Evolutionary conservation across 2,888 invertebrate species (phyloP), one percentile per base, ranked within the genome.

Genomic region (Apodemia hepburni): DNA sequence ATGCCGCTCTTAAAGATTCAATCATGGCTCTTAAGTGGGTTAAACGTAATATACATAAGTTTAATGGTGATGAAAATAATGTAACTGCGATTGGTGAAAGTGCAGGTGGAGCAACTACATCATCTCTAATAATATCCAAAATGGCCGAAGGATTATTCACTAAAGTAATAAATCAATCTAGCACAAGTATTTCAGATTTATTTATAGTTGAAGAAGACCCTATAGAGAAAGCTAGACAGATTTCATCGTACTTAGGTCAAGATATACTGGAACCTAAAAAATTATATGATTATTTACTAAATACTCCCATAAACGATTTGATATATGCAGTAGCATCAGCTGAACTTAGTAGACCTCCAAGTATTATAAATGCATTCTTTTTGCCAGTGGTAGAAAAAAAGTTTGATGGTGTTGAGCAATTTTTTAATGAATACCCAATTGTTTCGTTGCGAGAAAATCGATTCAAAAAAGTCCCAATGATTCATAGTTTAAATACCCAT

Each of bases 1-100:
- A 90, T 63, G 82, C 82, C 0, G 89, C 79, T 0, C 65, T 86
- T 3, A 91, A 90, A 72, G 91, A 91, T 58, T 74, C 80, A 0
- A 73, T 80, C 0, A 76, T 83, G 73, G 90, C 91, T 0, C 66
- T 91, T 4, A 78, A 73, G 73, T 91, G 91, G 91, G 82, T 91
- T 0, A 79, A 77, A 49, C 71, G 68, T 45, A 91, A 91, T 69
- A 85, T 90, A 15, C 61, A 33, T 0, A 61, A 67, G 11, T 91
- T 90, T 59, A 85, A 85, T 64, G 91, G 91, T 0, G 79, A 90
- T 69, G 27, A 63, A 0, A 64, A 70, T 58, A 89, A 89, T 74
- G 71, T 91, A 0, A 84, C 83, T 0, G 80, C 80, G 7, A 76
- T 77, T 61, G 91, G 89, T 0, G 90, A 90, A 73, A 91, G 91